Evolutionary conservation across 1,140 invertebrate genomes (phyloP), one percentile per base, ranked within the genome.

Genomic region (Neelides sp.): DNA sequence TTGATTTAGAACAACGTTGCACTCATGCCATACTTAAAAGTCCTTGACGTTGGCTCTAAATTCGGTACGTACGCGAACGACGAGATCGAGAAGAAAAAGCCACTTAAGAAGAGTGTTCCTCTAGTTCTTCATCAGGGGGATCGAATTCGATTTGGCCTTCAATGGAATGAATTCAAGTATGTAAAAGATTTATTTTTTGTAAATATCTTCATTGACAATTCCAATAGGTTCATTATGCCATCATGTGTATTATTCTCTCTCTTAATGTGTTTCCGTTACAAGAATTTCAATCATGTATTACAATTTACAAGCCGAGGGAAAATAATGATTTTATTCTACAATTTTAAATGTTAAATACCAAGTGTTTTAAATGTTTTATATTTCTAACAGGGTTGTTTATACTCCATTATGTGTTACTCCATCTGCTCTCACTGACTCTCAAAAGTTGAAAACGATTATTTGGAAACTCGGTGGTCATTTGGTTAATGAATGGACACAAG

Each of bases 11-110:
- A 37, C 3, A 55, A 64, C 45, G 53, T 63, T 8, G n/a, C 58
- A 3, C 60, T 61, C 42, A 45, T 58, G 17, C 64, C 70, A 13
- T 57, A 56, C 15, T 40, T 69, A 7, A 58, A 41, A 26, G 35
- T 73, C 19, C 68, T 59, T 35, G 71, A 73, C 58, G 12, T 64
- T 3, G 57, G 55, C 8, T 71, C 69, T 3, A 71, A 70, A 54
- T 71, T 68, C 64, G 70, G 69, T 4, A 71, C 68, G 1, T 67
- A 56, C 46, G 56, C 66, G 0, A 69, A 67, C 50, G 52, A 58
- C 15, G 55, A 57, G 5, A 54, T 52, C 35, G 54, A 50, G 27
- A 40, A 43, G 22, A 44, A 35, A 10, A 44, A 23, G 10, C 23
- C 40, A 22, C 8, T 60, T 8, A 59, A 60, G 45, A 37, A 66